Conservation (phyloP, 2,113 vertebrate genomes). For the Channa maculata region DNA sequence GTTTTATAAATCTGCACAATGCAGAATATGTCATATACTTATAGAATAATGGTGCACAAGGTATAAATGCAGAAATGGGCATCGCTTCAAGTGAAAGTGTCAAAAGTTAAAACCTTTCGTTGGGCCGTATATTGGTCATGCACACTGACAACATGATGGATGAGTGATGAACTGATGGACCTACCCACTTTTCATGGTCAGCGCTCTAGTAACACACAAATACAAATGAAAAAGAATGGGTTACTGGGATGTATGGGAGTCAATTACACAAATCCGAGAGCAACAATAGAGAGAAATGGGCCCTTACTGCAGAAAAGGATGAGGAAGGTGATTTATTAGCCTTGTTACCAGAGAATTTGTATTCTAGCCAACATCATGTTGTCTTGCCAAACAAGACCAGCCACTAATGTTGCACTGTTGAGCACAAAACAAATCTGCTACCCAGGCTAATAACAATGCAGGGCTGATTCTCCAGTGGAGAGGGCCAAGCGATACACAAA, state of each 20-base stretch:
- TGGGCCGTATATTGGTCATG: constrained; percentile 74
- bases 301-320: constrained; percentile 3
- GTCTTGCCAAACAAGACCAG: constrained; percentile 68
- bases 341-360: constrained; percentile 63
- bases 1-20: constrained; percentile 13
- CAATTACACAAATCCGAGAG: constrained; percentile 60
- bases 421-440: constrained; percentile 71
- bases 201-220: constrained; percentile 87
- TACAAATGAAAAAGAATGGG: constrained; percentile 75
- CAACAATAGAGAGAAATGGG: constrained; percentile 54
- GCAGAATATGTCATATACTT: neutral
- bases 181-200: constrained; percentile 90
- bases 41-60: neutral
- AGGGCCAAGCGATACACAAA: constrained; percentile 26
- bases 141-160: constrained; percentile 77
- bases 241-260: constrained; percentile 61
- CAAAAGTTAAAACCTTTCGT: constrained; percentile 36
- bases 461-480: constrained; percentile 32
- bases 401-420: constrained; percentile 60
- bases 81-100: constrained; percentile 75
- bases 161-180: constrained; percentile 77
- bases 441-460: constrained; percentile 63
- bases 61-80: constrained; percentile 52
- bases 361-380: constrained; percentile 64
- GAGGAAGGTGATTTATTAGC: constrained; percentile 60